These are phyloP conservation scores for Linepithema humile DNA, from an alignment of 1,140 invertebrate species.

Conservation along the genomic window DNA sequence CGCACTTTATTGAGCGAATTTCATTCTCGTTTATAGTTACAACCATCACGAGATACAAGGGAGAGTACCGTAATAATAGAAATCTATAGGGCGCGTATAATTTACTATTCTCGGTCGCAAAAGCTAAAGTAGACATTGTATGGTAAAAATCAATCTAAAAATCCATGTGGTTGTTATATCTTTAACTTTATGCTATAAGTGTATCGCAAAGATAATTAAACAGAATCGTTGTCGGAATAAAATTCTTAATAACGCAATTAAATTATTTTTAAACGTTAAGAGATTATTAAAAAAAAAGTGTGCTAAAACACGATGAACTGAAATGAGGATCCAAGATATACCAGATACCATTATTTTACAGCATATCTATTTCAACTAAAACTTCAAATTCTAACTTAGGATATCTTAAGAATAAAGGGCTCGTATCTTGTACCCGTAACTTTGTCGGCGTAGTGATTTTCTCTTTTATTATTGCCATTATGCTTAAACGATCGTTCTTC, in stretches of 20 bases:
- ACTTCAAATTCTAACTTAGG: background rate
- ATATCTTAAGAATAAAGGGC: background rate
- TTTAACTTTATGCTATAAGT: background rate
- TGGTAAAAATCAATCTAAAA: conserved; percentile 17
- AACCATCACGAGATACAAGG: conserved; percentile 22
- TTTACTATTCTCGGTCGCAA: conserved; percentile 7
- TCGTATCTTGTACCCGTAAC: conserved; percentile 10
- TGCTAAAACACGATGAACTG: background rate
- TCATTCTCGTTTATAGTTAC: conserved; percentile 46
- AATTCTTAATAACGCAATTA: background rate
- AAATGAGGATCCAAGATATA: background rate
- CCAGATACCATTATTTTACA: background rate
- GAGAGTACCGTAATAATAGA: conserved; percentile 28
- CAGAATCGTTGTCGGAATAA: background rate
- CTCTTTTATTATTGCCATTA: conserved; percentile 41
- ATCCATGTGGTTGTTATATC: background rate
- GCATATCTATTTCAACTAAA: conserved; percentile 1
- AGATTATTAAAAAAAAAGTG: background rate
- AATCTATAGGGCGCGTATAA: conserved; percentile 49
- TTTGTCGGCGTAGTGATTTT: conserved; percentile 34
- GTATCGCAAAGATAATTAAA: background rate
- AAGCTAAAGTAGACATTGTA: conserved; percentile 32
- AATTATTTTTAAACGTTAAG: background rate
- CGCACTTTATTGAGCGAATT: conserved; percentile 47
- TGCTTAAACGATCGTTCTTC: conserved; percentile 23